Percentiles rank a stretch among this genome's conserved stretches.
Evolutionary conservation across 2,113 vertebrate genomes (phyloP).

Genomic region (Willisornis vidua): DNA sequence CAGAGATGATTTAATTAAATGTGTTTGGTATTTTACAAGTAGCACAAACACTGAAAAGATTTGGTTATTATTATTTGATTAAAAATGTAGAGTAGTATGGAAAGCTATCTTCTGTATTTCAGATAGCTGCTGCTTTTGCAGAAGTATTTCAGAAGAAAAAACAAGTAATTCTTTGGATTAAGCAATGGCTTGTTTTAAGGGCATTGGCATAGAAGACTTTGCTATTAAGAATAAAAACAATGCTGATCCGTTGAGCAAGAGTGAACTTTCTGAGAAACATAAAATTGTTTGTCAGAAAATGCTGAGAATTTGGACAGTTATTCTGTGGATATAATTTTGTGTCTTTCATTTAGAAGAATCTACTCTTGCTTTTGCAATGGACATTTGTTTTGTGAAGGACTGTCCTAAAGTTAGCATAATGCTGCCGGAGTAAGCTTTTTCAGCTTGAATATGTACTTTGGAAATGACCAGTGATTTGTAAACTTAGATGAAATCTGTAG

Average conservation of each 20-base stretch:
- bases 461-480: constrained; percentile 1
- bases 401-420: not conserved
- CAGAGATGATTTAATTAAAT: not conserved
- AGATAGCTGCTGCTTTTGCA: not conserved
- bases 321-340: not conserved
- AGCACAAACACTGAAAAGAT: not conserved
- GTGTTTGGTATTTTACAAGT: not conserved
- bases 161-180: not conserved
- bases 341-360: not conserved
- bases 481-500: not conserved
- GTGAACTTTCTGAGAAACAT: not conserved
- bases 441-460: not conserved
- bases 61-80: not conserved
- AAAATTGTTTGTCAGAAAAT: not conserved
- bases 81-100: not conserved
- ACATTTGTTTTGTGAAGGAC: not conserved
- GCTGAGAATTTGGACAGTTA: not conserved
- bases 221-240: not conserved
- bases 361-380: not conserved
- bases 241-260: not conserved
- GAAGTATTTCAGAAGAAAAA: not conserved
- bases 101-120: not conserved
- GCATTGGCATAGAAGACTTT: not conserved
- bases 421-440: not conserved
- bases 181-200: not conserved